A percentile compares a stretch with the other conserved stretches of the same genome.
Conservation (phyloP, 1,140 invertebrate species). For the Rhyzopertha dominica region DNA sequence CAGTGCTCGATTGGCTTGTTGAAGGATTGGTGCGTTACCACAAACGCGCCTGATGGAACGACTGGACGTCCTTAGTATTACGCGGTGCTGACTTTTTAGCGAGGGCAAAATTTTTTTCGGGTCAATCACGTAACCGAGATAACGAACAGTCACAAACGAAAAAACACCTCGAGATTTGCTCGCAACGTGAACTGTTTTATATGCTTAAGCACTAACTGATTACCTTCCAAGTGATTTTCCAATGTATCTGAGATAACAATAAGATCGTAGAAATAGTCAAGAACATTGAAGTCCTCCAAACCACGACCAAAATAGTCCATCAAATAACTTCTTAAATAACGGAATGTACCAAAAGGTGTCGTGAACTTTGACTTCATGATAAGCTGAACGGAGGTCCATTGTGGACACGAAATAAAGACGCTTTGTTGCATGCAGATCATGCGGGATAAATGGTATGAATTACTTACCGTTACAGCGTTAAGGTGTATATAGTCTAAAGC, state of each 20-base stretch:
- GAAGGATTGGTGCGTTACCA: conserved; percentile 23
- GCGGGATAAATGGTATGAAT: conserved; percentile 47
- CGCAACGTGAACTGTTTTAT: no score
- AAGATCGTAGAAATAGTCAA: no score
- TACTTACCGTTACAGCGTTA: conserved; percentile 35
- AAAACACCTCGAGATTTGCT: no score
- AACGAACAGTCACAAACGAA: no score
- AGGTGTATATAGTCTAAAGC: conserved; percentile 33
- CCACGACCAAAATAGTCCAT: conserved; percentile 34
- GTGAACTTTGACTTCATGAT: conserved; percentile 43
- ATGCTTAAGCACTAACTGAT: no score
- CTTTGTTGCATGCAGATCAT: conserved; percentile 45
- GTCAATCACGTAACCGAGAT: conserved; percentile 21
- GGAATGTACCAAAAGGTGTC: conserved; percentile 39
- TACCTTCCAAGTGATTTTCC: no score
- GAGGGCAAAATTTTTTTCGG: conserved; percentile 19
- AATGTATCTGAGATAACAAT: no score
- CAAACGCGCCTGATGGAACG: conserved; percentile 20
- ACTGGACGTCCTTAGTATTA: conserved; percentile 32
- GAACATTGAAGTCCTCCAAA: no score
- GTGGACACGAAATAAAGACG: conserved; percentile 42
- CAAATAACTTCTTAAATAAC: conserved; percentile 44
- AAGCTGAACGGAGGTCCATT: conserved; percentile 44
- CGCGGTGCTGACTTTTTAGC: conserved; percentile 20
- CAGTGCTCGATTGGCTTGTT: conserved; percentile 25